phyloP scores from a whole-genome alignment of 1,140 invertebrate species.

The Hyles vespertilio region DNA sequence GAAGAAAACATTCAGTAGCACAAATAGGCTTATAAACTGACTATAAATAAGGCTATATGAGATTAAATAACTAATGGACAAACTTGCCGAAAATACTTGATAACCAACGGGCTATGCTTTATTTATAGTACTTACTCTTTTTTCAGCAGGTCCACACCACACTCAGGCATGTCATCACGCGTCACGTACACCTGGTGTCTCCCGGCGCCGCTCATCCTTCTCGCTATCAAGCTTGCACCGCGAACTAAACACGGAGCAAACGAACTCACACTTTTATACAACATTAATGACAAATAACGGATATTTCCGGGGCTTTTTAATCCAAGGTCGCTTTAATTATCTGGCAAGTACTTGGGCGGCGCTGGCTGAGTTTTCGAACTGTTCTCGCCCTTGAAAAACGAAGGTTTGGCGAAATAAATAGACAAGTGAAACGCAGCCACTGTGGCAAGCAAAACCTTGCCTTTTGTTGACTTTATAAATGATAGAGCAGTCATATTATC shows the following conservation, averaged over 20 bases:
- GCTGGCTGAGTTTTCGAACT: conserved; percentile 30
- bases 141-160: conserved; percentile 71
- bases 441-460: conserved; percentile 60
- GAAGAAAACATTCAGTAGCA: no score
- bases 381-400: conserved; percentile 52
- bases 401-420: conserved; percentile 62
- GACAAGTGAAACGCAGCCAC: conserved; percentile 54
- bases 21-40: no score
- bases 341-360: conserved; percentile 62
- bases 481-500: conserved; percentile 37
- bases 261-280: conserved; percentile 48
- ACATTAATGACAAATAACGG: conserved; percentile 41
- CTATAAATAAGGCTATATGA: background rate
- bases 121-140: conserved; percentile 52
- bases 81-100: background rate
- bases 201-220: conserved; percentile 46
- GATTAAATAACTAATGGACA: background rate
- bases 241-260: conserved; percentile 32
- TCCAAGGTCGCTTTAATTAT: conserved; percentile 33
- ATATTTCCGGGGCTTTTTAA: conserved; percentile 26
- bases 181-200: conserved; percentile 69
- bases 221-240: conserved; percentile 22
- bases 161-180: conserved; percentile 70
- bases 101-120: background rate
- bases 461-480: conserved; percentile 60